Evolutionary conservation across 2,888 invertebrate species (phyloP).

Genomic region (Dorcus hopei): DNA sequence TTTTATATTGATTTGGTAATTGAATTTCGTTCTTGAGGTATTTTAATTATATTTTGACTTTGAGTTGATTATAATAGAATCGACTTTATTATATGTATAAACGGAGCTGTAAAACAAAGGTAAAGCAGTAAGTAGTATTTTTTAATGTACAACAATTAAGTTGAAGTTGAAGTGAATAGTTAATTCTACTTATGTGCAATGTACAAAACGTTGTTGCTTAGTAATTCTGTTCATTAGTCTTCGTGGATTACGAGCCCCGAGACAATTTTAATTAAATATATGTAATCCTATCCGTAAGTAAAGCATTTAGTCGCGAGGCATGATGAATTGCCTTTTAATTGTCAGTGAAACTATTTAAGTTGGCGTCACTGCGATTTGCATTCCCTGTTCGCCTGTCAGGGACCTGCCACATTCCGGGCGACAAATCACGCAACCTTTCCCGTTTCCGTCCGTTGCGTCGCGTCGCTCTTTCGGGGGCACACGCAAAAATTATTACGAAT

Average conservation of each 20-base stretch:
- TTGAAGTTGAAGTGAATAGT: too few species aligned
- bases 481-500: too few species aligned
- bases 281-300: conserved; percentile 4
- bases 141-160: too few species aligned
- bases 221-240: conserved; percentile 25
- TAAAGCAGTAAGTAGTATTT: too few species aligned
- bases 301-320: conserved; percentile 2
- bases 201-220: neutral
- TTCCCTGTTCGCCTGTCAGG: conserved; percentile 9
- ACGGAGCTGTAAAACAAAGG: too few species aligned
- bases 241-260: conserved; percentile 22
- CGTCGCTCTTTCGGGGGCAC: too few species aligned
- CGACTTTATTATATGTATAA: too few species aligned
- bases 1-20: too few species aligned
- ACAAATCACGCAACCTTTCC: conserved; percentile 6
- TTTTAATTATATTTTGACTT: too few species aligned
- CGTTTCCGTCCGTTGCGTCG: neutral
- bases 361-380: conserved; percentile 8
- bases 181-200: neutral
- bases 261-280: conserved; percentile 25
- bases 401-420: neutral
- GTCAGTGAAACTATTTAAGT: conserved; percentile 3
- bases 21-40: too few species aligned
- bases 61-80: too few species aligned
- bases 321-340: conserved; percentile 18